Evolutionary conservation across 2,113 vertebrate species (phyloP).

Genomic region (Sardina pilchardus): DNA sequence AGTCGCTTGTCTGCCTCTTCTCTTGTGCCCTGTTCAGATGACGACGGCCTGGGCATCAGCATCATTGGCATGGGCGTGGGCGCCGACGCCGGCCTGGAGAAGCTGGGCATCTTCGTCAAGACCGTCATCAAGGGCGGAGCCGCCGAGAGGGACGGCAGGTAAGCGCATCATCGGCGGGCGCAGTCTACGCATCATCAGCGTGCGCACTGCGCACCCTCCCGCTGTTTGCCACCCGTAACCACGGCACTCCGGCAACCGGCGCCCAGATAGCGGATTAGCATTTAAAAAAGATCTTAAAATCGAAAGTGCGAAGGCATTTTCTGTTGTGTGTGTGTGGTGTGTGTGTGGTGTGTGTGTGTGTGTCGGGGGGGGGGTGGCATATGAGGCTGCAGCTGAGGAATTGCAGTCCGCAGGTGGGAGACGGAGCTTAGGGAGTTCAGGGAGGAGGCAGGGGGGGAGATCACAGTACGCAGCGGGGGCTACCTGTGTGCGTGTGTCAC

Average conservation of each 20-base stretch:
- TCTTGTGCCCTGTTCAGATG: constrained; percentile 74
- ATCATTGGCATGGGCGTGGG: constrained; percentile 99
- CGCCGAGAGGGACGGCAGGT: constrained; percentile 93
- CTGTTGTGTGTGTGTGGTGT: neutral
- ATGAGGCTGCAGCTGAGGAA: neutral
- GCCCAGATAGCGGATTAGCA: neutral
- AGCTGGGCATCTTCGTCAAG: constrained; percentile 98
- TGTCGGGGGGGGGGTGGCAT: neutral
- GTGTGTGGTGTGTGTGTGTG: neutral
- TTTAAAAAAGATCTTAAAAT: neutral
- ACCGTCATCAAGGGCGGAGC: constrained; percentile 96
- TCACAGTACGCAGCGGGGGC: neutral
- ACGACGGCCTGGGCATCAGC: constrained; percentile 95
- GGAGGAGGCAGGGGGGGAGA: neutral
- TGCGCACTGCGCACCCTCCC: constrained; percentile 29
- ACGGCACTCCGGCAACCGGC: neutral
- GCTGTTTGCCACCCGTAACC: neutral
- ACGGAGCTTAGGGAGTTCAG: constrained; percentile 3
- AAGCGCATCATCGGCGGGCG: constrained; percentile 40
- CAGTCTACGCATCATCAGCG: no score
- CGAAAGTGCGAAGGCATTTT: neutral
- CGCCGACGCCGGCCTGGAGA: constrained; percentile 94
- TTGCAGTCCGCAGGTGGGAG: neutral
- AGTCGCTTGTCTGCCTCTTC: neutral
- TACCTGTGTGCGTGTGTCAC: constrained; percentile 14